phyloP scores from a whole-genome alignment of 2,888 invertebrate genomes.

The Dolichomitus sp. region DNA sequence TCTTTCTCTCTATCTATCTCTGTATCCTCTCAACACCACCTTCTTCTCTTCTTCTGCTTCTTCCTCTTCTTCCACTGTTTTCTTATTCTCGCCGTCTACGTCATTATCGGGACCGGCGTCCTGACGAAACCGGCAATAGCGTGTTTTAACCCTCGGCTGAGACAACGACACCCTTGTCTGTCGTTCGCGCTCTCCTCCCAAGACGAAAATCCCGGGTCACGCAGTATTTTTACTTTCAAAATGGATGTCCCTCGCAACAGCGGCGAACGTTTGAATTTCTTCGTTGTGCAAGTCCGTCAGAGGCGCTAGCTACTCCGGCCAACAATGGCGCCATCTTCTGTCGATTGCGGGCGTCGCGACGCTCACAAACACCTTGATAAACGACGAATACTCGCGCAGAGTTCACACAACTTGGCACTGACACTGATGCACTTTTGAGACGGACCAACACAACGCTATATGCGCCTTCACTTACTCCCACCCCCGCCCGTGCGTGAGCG shows the following conservation, averaged over 20 bases:
- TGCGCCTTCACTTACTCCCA: slow-evolving; percentile 62
- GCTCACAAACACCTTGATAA: neutral
- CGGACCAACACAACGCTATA: slow-evolving; percentile 46
- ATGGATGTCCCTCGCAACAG: slow-evolving; percentile 75
- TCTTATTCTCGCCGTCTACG: slow-evolving; percentile 31
- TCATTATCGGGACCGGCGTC: slow-evolving; percentile 56
- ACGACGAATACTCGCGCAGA: neutral
- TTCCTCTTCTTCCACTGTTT: slow-evolving; percentile 16
- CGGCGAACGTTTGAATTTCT: slow-evolving; percentile 73
- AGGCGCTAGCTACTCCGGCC: slow-evolving; percentile 63
- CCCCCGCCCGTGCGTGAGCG: slow-evolving; percentile 64
- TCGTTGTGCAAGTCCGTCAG: slow-evolving; percentile 60
- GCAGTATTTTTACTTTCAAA: slow-evolving; percentile 84
- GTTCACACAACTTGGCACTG: neutral
- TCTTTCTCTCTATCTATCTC: too few relatives aligned
- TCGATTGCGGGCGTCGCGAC: slow-evolving; percentile 17
- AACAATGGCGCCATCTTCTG: slow-evolving; percentile 62
- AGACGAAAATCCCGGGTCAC: slow-evolving; percentile 77
- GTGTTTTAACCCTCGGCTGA: neutral
- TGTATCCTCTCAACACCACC: slow-evolving; percentile 63
- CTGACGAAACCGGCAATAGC: slow-evolving; percentile 56
- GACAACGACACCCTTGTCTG: slow-evolving; percentile 5
- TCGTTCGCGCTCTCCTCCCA: slow-evolving; percentile 33
- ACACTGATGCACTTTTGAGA: neutral
- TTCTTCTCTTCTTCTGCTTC: slow-evolving; percentile 20